Base-by-base conservation (phyloP, 2,113 vertebrate species). In the Cettia cetti region DNA sequence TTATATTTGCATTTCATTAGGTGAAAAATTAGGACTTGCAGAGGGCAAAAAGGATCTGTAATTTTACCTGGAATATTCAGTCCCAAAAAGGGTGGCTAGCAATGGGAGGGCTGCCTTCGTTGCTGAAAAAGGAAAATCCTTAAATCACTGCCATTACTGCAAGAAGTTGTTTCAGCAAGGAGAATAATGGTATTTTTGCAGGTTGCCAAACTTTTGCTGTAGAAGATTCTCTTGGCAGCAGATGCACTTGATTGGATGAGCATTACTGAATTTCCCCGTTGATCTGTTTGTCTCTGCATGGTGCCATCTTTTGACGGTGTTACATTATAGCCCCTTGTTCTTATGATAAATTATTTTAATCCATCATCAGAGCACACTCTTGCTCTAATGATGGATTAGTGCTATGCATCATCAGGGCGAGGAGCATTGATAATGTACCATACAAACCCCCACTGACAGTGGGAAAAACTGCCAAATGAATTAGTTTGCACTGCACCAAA, bases 281-380 rank as follows among this genome's bases (percentile, higher is more conserved):
- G 95, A 92, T 96, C 95, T 90, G 90, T 94, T 95, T 92, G 86
- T 94, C 92, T 97, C 97, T 15, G 30, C 92, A 63, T 89, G 96
- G 95, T 96, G 95, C 97, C 92, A 96, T 94, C 95, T 97, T 95
- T 96, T 94, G 94, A 96, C 6, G 7, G 92, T 90, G 93, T 81
- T 96, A 93, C 83, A 95, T 96, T 97, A 95, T 82, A 94, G 72
- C 70, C 87, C 88, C 96, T 97, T 97, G 96, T 96, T 97, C 95
- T 87, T 75, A 95, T 96, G 96, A 96, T 96, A 97, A 95, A 96
- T 97, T 96, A 96, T 97, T 96, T 97, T 90, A 97, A 96, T 97
- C 92, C 94, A 97, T 96, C 96, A 93, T 89, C 94, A 63, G 75
- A 88, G 86, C 86, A 94, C 68, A 44, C 83, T 91, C 85, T 93